phyloP scores from a whole-genome alignment of 2,888 invertebrate species.

The Mythimna albipuncta region DNA sequence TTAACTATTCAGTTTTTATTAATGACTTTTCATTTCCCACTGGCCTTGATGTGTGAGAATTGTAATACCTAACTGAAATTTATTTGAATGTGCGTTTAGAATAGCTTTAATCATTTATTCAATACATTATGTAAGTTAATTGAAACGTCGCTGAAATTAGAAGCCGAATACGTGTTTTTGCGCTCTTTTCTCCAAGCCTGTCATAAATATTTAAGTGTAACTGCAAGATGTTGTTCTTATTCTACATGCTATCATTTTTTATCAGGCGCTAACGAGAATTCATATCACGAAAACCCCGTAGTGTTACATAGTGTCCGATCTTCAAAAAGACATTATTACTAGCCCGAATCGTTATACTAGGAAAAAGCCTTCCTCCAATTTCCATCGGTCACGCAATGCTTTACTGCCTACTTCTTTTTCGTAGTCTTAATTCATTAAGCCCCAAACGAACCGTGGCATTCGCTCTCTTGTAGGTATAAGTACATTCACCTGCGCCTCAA shows the following conservation, averaged over 20 bases:
- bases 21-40: neutral
- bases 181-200: neutral
- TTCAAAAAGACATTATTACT: neutral
- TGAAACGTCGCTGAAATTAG: neutral
- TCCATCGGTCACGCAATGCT: neutral
- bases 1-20: neutral
- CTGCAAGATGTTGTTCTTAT: slow-evolving; percentile 19
- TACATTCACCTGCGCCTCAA: too few relatives aligned
- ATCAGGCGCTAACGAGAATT: slow-evolving; percentile 41
- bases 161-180: neutral
- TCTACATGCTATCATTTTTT: slow-evolving; percentile 19
- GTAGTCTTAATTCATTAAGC: too few relatives aligned
- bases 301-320: neutral
- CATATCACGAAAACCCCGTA: neutral
- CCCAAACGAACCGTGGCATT: too few relatives aligned
- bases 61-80: neutral
- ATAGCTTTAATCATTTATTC: neutral
- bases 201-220: too few relatives aligned
- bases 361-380: neutral
- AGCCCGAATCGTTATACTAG: neutral
- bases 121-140: too few relatives aligned
- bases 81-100: neutral
- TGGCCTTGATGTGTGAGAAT: neutral
- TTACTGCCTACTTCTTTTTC: too few relatives aligned
- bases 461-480: too few relatives aligned